Base-by-base conservation (phyloP, 2,113 vertebrate species). In the Amia ocellicauda region DNA sequence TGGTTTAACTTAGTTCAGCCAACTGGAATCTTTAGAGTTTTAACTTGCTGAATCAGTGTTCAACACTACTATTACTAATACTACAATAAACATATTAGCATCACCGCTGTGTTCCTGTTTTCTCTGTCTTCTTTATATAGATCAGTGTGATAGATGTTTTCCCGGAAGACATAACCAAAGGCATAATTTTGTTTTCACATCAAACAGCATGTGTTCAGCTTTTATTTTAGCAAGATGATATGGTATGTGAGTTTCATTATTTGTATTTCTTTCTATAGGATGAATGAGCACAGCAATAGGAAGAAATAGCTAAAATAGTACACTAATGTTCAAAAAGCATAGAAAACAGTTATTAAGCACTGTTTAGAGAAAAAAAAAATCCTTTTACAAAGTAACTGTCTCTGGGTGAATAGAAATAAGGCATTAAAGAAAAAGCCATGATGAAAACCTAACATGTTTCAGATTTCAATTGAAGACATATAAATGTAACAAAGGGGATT, bases 201-300 rank as follows among this genome's bases (percentile, higher is more conserved):
- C 62, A 62, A 74, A 54, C 74, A 74, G 56, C 74, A 63, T 76
- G 74, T 62, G 73, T 66, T 71, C 59, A 28, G 69, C 66, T 69
- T 81, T 83, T 81, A 76, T 83, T 83, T 83, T 74, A 36, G 67
- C 24, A 16, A 80, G 79, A 86, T 85, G 83, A 80, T 75, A 79
- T 75, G 81, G 73, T 74, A 72, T 71, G 72, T 74, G 42, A 73
- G 78, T 80, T 75, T 78, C 22, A 66, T 83, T 82, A 73, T 74
- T 70, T 56, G 69, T 67, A 77, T 81, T 73, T 77, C 75, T 76
- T 77, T 77, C 71, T 69, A n/a, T n/a, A n/a, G 77, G 70, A 75
- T 78, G 78, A 55, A 66, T 73, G 76, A 77, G 72, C 74, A 76
- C 60, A 73, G 24, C 16, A n/a, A 19, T 13, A 50, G 20, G 8